A percentile compares a stretch with the other conserved stretches of the same genome.
These are phyloP conservation scores for Anhinga anhinga DNA, from an alignment of 2,113 vertebrate genomes.

Conservation along the genomic window DNA sequence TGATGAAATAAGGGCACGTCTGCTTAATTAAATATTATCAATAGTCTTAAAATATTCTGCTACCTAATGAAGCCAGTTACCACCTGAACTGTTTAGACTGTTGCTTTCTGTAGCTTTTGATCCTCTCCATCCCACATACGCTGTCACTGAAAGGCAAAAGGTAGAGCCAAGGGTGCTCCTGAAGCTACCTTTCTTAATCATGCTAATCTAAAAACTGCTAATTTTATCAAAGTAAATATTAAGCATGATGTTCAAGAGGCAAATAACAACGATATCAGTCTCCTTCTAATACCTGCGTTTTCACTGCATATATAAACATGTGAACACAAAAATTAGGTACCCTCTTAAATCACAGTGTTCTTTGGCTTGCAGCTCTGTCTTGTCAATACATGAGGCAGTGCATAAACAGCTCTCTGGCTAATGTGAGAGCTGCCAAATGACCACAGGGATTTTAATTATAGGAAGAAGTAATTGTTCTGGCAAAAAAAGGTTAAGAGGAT, in stretches of 20 bases:
- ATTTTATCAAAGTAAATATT: not conserved
- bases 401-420: not conserved
- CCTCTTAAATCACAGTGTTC: not conserved
- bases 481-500: not conserved
- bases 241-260: not conserved
- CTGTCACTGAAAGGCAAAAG: not conserved
- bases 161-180: not conserved
- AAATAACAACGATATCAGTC: not conserved
- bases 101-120: not conserved
- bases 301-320: not conserved
- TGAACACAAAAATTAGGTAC: not conserved
- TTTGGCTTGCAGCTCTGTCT: not conserved
- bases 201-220: not conserved
- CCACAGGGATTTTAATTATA: constrained; percentile 7
- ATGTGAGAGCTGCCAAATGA: not conserved
- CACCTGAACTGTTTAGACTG: constrained; percentile 2
- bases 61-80: constrained; percentile 21
- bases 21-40: constrained; percentile 44
- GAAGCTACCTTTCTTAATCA: not conserved
- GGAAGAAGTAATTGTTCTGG: not conserved
- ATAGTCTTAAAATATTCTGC: constrained; percentile 28
- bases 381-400: not conserved
- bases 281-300: not conserved
- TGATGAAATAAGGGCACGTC: not conserved
- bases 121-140: not conserved